Evolutionary conservation across 2,113 vertebrate genomes (phyloP).

Genomic region (Chloroceryle aenea): DNA sequence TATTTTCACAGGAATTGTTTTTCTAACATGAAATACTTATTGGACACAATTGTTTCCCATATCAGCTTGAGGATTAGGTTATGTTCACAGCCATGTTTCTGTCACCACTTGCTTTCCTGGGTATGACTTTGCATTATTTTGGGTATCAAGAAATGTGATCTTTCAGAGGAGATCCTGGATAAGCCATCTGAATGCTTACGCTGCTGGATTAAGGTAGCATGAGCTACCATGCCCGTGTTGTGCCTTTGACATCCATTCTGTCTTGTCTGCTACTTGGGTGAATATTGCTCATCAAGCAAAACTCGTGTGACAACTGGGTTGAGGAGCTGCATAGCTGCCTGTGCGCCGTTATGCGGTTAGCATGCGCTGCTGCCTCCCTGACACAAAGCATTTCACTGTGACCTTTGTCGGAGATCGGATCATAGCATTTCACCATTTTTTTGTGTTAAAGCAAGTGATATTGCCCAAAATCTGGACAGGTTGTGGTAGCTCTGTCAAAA

Average conservation of each 20-base stretch:
- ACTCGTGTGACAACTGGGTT: fast-evolving
- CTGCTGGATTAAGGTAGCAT: background rate
- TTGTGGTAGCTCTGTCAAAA: background rate
- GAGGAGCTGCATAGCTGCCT: fast-evolving
- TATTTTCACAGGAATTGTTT: background rate
- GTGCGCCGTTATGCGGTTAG: fast-evolving
- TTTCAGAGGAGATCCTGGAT: background rate
- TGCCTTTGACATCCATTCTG: fast-evolving
- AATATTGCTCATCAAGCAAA: fast-evolving
- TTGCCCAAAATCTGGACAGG: background rate
- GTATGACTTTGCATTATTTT: fast-evolving
- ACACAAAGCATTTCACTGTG: fast-evolving
- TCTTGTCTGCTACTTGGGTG: background rate
- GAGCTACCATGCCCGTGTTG: background rate
- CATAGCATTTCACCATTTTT: background rate
- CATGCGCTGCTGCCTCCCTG: fast-evolving
- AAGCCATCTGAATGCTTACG: fast-evolving
- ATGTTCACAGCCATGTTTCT: background rate
- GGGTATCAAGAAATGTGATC: fast-evolving
- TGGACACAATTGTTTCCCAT: background rate
- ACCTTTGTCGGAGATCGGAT: background rate
- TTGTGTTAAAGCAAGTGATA: background rate
- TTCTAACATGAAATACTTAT: fast-evolving
- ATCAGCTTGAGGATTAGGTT: background rate
- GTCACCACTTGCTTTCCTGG: background rate